A percentile compares a stretch with the other conserved stretches of the same genome.
Evolutionary conservation across 2,888 invertebrate species (phyloP).

Genomic region (Fragum fragum): DNA sequence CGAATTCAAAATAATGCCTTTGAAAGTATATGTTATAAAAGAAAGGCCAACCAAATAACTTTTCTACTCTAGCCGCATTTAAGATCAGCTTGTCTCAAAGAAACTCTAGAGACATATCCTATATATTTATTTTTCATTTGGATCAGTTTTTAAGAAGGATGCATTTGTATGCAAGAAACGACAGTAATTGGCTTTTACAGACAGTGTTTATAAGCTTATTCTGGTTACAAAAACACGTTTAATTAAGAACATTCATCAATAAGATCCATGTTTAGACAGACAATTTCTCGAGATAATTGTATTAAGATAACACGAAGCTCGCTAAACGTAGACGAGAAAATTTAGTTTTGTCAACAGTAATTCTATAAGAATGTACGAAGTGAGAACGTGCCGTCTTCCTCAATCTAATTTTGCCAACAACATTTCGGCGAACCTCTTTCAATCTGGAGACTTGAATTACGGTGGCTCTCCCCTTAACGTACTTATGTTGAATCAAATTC

Average conservation of each 20-base stretch:
- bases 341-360: slow-evolving; percentile 26
- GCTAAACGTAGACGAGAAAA: slow-evolving; percentile 7
- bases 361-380: neutral
- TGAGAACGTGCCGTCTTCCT: neutral
- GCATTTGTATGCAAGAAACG: no score
- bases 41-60: no score
- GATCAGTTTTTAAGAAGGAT: no score
- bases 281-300: neutral
- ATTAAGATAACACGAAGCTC: slow-evolving; percentile 7
- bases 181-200: neutral
- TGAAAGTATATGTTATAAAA: no score
- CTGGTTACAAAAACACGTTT: neutral
- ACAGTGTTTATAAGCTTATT: neutral
- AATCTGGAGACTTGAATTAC: neutral
- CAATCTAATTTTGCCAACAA: slow-evolving; percentile 11
- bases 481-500: slow-evolving; percentile 10
- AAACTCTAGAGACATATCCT: no score
- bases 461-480: neutral
- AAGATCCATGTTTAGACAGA: slow-evolving; percentile 2
- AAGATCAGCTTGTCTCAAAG: no score
- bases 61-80: no score
- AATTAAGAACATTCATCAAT: neutral
- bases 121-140: no score
- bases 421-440: slow-evolving; percentile 3
- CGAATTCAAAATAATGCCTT: no score